phyloP scores from a whole-genome alignment of 2,113 vertebrate genomes.

The Chlorocebus sabaeus region DNA sequence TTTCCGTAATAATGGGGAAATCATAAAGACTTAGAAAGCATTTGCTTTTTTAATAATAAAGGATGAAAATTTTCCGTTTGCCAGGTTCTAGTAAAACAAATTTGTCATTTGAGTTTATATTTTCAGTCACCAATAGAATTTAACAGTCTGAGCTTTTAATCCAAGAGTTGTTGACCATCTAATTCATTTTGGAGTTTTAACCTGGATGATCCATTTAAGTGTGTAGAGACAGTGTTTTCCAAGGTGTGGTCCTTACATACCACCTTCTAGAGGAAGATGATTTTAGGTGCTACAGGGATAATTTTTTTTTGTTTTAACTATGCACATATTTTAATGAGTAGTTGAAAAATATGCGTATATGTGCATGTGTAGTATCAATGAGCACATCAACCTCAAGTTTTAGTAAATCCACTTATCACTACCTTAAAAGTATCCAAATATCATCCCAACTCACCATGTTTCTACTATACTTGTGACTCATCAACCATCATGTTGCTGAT shows the following conservation, averaged over 20 bases:
- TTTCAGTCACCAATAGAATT: neutral
- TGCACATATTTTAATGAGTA: neutral
- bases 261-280: neutral
- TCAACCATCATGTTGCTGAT: neutral
- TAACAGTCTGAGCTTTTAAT: neutral
- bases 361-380: neutral
- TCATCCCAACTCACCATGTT: neutral
- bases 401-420: neutral
- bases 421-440: neutral
- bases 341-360: neutral
- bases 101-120: neutral
- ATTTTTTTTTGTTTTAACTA: neutral
- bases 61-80: neutral
- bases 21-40: slow-evolving; percentile 1
- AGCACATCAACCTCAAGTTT: neutral
- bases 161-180: neutral
- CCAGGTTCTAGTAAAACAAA: neutral
- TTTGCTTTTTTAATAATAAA: neutral
- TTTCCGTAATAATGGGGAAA: neutral
- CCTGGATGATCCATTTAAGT: neutral
- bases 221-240: neutral
- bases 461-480: neutral
- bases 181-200: slow-evolving; percentile 21
- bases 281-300: neutral
- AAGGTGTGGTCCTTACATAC: neutral